These are phyloP conservation scores for Heterocephalus glaber DNA, from an alignment of 2,113 vertebrate species.

Conservation along the genomic window DNA sequence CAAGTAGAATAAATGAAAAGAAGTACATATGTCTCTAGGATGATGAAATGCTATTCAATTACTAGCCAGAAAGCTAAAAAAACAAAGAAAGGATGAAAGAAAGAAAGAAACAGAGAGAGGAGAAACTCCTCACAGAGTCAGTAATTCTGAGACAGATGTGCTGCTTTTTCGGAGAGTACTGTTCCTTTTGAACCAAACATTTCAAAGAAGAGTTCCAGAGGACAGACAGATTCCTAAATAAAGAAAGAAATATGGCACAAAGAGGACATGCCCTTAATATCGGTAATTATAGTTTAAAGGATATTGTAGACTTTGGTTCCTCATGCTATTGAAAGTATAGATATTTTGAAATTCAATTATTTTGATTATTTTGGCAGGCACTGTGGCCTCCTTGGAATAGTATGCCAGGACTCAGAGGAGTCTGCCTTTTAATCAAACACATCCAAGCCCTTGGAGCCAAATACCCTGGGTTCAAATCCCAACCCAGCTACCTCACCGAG, in stretches of 20 bases:
- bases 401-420: not conserved
- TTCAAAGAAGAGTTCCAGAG: slow-evolving; percentile 50
- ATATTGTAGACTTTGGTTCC: slow-evolving; percentile 47
- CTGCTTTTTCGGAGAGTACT: slow-evolving; percentile 38
- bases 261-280: slow-evolving; percentile 45
- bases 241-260: slow-evolving; percentile 49
- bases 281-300: slow-evolving; percentile 55
- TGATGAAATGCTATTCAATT: not conserved
- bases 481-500: not conserved
- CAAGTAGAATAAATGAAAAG: not conserved
- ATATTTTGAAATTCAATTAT: slow-evolving; percentile 70
- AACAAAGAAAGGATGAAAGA: not conserved
- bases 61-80: slow-evolving; percentile 3
- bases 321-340: slow-evolving; percentile 53
- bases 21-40: not conserved
- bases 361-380: slow-evolving; percentile 68
- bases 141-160: slow-evolving; percentile 20
- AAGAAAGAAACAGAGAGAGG: not conserved
- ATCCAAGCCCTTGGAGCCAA: not conserved
- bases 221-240: slow-evolving; percentile 56
- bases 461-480: not conserved
- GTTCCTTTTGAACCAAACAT: slow-evolving; percentile 38
- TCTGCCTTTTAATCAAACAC: slow-evolving; percentile 56
- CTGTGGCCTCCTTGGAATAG: slow-evolving; percentile 5
- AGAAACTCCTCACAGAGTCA: not conserved